A percentile compares a stretch with the other conserved stretches of the same genome.
phyloP scores from a whole-genome alignment of 2,888 invertebrate genomes.

The Dolichopus griseipennis region DNA sequence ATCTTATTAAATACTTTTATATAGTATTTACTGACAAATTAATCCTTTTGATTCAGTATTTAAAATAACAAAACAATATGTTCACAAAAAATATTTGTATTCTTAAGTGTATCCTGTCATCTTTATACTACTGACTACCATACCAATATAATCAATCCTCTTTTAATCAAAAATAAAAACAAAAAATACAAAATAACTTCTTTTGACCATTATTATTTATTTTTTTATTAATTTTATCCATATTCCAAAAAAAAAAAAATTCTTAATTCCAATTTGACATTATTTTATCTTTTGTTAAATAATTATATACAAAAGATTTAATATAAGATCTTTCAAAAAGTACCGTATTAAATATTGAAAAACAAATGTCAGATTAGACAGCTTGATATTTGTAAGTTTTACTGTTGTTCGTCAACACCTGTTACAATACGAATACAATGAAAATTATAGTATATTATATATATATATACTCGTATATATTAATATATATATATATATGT shows the following conservation, averaged over 20 bases:
- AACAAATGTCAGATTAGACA: not conserved
- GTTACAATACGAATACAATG: not conserved
- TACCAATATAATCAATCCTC: not conserved
- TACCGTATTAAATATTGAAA: too few species aligned
- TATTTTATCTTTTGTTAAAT: not conserved
- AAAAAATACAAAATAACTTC: not conserved
- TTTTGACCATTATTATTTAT: not conserved
- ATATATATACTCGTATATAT: too few species aligned
- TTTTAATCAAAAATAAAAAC: not conserved
- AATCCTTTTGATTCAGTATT: too few species aligned
- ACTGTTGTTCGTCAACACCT: not conserved
- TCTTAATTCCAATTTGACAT: not conserved
- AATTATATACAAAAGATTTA: not conserved
- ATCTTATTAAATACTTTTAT: too few species aligned
- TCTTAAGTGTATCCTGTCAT: not conserved
- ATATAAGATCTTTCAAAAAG: not conserved
- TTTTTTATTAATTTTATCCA: not conserved
- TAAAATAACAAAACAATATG: not conserved
- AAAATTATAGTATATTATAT: too few species aligned
- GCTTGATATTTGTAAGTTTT: not conserved
- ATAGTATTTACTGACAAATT: too few species aligned
- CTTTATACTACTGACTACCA: too few species aligned
- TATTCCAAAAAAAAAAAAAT: too few species aligned
- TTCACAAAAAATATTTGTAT: not conserved
- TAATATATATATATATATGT: too few species aligned